phyloP scores from a whole-genome alignment of 2,888 invertebrate genomes.

The Alcis repandata region DNA sequence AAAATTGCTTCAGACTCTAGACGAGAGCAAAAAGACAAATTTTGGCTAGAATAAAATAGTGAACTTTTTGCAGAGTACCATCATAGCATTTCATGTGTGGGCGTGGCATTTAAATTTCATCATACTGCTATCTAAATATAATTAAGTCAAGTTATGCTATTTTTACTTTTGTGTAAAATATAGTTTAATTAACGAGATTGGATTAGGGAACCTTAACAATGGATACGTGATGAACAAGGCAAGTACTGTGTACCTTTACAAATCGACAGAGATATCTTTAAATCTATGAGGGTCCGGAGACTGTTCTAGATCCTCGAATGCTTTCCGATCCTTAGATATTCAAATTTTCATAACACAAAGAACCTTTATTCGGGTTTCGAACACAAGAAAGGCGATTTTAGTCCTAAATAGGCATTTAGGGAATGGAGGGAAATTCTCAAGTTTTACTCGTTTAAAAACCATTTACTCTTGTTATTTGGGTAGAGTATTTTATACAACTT shows the following conservation, averaged over 20 bases:
- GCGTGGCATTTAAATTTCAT: no score
- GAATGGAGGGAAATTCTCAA: conserved; percentile 9
- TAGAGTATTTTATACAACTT: conserved; percentile 3
- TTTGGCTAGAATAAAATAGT: no score
- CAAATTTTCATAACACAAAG: conserved; percentile 34
- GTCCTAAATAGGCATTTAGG: conserved; percentile 24
- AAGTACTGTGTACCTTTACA: conserved; percentile 23
- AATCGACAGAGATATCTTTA: conserved; percentile 29
- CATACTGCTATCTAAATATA: no score
- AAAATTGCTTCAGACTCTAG: no score
- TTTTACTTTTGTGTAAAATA: no score
- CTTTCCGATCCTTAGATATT: conserved; percentile 30
- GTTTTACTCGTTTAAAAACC: conserved; percentile 14
- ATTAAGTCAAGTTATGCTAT: no score
- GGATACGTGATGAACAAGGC: background rate
- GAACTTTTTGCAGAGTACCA: no score
- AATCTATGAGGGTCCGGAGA: conserved; percentile 28
- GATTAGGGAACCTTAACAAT: conserved; percentile 10
- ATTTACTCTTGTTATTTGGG: background rate
- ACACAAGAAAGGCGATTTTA: conserved; percentile 26
- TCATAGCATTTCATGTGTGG: no score
- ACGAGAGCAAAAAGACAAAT: no score
- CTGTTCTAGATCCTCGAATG: conserved; percentile 15
- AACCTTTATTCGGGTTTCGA: conserved; percentile 20
- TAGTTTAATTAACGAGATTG: background rate